These are phyloP conservation scores for Poecilobothrus nobilitatus DNA, from an alignment of 2,888 invertebrate genomes.

Conservation along the genomic window DNA sequence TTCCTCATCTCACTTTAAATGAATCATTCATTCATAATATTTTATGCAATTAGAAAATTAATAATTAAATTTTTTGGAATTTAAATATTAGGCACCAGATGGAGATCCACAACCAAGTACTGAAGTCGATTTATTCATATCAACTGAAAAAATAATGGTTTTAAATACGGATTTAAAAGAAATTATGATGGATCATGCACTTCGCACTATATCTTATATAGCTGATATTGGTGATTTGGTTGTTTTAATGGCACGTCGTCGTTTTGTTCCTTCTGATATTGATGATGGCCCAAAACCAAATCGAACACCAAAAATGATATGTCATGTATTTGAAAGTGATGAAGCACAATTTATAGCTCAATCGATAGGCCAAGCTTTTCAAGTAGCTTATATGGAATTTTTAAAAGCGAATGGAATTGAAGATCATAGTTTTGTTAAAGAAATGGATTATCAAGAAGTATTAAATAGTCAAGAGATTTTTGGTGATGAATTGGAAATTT, in stretches of 20 bases:
- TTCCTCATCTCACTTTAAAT: too few species aligned
- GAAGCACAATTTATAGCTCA: conserved; percentile 99
- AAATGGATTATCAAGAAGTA: conserved; percentile 99
- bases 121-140: conserved; percentile 98
- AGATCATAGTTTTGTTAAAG: conserved; percentile 96
- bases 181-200: conserved; percentile 99
- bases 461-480: conserved; percentile 99
- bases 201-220: conserved; percentile 97
- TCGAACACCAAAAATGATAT: conserved; percentile 95
- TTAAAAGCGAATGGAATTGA: conserved; percentile 99
- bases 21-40: too few species aligned
- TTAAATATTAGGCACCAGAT: conserved; percentile 71
- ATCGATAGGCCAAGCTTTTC: conserved; percentile 99
- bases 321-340: conserved; percentile 98
- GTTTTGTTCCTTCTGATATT: conserved; percentile 82
- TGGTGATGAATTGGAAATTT: conserved; percentile 97
- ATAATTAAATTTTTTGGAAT: too few species aligned
- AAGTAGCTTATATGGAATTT: conserved; percentile 99
- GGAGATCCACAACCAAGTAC: conserved; percentile 98
- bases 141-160: conserved; percentile 99
- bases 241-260: conserved; percentile 92
- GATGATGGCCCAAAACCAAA: conserved; percentile 61
- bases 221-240: conserved; percentile 98
- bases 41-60: too few species aligned
- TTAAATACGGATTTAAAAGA: conserved; percentile 98